phyloP scores from a whole-genome alignment of 2,113 vertebrate species.

The Onychorhynchus coronatus region DNA sequence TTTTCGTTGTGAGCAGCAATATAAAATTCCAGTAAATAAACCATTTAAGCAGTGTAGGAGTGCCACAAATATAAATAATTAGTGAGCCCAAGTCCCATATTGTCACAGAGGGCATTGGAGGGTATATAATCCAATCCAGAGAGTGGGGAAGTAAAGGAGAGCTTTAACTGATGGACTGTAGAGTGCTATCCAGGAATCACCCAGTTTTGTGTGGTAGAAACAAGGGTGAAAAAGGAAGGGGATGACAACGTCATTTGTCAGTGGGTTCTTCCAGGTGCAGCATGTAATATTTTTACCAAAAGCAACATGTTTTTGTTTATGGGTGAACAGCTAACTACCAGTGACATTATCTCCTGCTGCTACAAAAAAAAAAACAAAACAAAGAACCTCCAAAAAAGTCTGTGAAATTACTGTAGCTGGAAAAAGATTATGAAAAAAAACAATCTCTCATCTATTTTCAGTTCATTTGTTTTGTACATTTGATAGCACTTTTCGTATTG shows the following conservation, averaged over 20 bases:
- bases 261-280: not conserved
- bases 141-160: not conserved
- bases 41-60: not conserved
- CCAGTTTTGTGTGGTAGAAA: not conserved
- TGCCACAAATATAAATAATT: not conserved
- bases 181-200: not conserved
- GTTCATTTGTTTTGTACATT: not conserved
- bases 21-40: not conserved
- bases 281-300: not conserved
- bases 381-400: not conserved
- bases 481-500: not conserved
- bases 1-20: not conserved
- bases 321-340: not conserved
- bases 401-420: not conserved
- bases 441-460: not conserved
- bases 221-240: not conserved
- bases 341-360: not conserved
- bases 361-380: not conserved
- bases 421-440: not conserved
- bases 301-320: not conserved
- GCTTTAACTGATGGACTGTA: not conserved
- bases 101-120: not conserved
- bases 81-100: not conserved
- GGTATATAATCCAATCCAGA: not conserved
- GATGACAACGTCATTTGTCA: not conserved